phyloP scores from a whole-genome alignment of 2,888 invertebrate genomes.

The Marasmarcha lunaedactyla region DNA sequence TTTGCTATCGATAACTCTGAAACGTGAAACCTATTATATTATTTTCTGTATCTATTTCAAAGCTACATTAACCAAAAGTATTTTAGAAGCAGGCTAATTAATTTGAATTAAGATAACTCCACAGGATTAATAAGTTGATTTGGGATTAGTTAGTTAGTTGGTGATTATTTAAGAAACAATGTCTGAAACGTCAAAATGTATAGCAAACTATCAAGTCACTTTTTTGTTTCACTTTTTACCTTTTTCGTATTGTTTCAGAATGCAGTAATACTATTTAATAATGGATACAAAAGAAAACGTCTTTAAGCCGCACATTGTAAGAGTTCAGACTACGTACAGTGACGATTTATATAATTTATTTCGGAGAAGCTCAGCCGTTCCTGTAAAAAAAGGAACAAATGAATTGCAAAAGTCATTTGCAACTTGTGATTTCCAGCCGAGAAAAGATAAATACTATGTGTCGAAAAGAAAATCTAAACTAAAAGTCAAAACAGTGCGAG shows the following conservation, averaged over 20 bases:
- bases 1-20: no score
- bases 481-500: slow-evolving; percentile 51
- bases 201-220: no score
- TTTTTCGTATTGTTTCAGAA: slow-evolving; percentile 19
- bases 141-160: no score
- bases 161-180: no score
- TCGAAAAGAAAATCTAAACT: slow-evolving; percentile 38
- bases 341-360: slow-evolving; percentile 41
- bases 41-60: no score
- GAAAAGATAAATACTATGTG: slow-evolving; percentile 36
- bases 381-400: slow-evolving; percentile 19
- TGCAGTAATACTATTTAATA: slow-evolving; percentile 8
- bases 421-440: slow-evolving; percentile 34
- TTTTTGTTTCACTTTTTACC: no score
- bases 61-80: no score
- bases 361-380: slow-evolving; percentile 28
- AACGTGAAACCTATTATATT: no score
- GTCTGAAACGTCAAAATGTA: no score
- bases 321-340: slow-evolving; percentile 22
- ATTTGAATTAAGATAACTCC: no score
- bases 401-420: background rate
- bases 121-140: no score
- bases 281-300: slow-evolving; percentile 34
- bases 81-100: no score
- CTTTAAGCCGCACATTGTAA: slow-evolving; percentile 38